A percentile compares a stretch with the other conserved stretches of the same genome.
Conservation (phyloP, 2,113 vertebrate genomes). For the Casuarius casuarius region DNA sequence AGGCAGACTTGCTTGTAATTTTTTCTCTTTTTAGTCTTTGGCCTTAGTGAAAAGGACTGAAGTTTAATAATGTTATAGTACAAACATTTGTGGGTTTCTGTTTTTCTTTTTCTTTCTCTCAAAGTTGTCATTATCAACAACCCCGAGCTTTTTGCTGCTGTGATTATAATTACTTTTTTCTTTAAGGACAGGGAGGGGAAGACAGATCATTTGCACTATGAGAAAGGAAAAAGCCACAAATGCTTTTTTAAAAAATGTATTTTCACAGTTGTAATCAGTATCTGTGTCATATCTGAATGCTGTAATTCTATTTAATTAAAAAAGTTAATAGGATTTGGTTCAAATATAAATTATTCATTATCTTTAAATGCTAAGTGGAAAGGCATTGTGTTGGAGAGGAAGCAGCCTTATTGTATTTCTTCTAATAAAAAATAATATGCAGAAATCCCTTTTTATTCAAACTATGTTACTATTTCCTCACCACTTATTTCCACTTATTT, state of each 20-base stretch:
- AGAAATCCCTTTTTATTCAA: neutral
- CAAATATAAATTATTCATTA: neutral
- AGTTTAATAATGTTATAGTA: neutral
- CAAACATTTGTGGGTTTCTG: neutral
- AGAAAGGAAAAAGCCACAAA: neutral
- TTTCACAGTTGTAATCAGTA: neutral
- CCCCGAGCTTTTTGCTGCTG: neutral
- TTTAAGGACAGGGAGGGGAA: neutral
- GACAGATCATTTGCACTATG: neutral
- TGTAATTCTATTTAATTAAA: neutral
- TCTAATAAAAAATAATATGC: neutral
- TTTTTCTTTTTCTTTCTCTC: neutral
- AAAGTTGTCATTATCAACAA: neutral
- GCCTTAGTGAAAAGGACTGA: neutral
- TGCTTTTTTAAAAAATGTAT: neutral
- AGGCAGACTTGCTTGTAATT: too few species aligned
- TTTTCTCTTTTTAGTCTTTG: neutral
- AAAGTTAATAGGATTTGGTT: neutral
- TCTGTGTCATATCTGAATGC: neutral
- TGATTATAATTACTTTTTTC: neutral
- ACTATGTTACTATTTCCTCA: neutral
- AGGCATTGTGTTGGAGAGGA: neutral
- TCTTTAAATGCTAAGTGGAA: neutral
- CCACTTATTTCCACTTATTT: neutral
- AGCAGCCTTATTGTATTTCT: neutral